phyloP scores from a whole-genome alignment of 2,888 invertebrate genomes.

The Marronus borbonicus region DNA sequence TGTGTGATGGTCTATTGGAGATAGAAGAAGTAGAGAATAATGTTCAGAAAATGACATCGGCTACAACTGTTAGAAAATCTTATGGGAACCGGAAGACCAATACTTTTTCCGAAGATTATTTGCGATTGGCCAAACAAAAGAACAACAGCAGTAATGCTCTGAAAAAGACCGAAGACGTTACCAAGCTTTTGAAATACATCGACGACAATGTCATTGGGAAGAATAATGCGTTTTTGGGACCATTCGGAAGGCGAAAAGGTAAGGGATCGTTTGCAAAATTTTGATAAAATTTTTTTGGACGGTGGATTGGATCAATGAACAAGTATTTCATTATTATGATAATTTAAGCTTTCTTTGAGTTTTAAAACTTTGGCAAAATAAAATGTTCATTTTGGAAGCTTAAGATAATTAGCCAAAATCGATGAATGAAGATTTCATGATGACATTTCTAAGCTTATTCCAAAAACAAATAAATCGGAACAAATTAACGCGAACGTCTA shows the following conservation, averaged over 20 bases:
- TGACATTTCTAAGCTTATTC: too few relatives aligned
- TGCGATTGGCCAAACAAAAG: conserved; percentile 66
- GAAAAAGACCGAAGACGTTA: conserved; percentile 78
- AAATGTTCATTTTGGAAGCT: too few relatives aligned
- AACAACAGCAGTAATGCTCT: conserved; percentile 66
- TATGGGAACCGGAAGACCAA: conserved; percentile 69
- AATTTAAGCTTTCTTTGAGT: too few relatives aligned
- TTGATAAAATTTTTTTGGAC: not conserved
- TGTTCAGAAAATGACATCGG: conserved; percentile 66
- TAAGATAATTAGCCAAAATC: too few relatives aligned
- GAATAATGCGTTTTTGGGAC: conserved; percentile 86
- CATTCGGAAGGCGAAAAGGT: conserved; percentile 89
- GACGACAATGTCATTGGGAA: conserved; percentile 87
- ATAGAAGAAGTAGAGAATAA: conserved; percentile 52
- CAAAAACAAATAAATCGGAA: too few relatives aligned
- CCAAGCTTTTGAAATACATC: conserved; percentile 83
- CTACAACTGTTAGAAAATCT: conserved; percentile 68
- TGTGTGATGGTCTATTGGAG: conserved; percentile 40
- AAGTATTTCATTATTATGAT: too few relatives aligned
- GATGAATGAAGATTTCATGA: too few relatives aligned
- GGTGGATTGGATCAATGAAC: not conserved
- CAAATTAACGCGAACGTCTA: too few relatives aligned
- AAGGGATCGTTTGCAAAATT: conserved; percentile 52
- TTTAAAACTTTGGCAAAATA: too few relatives aligned
- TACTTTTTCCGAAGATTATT: conserved; percentile 68